A percentile compares a stretch with the other conserved stretches of the same genome.
These are phyloP conservation scores for Cynoglossus semilaevis DNA, from an alignment of 2,113 vertebrate species.

Conservation along the genomic window DNA sequence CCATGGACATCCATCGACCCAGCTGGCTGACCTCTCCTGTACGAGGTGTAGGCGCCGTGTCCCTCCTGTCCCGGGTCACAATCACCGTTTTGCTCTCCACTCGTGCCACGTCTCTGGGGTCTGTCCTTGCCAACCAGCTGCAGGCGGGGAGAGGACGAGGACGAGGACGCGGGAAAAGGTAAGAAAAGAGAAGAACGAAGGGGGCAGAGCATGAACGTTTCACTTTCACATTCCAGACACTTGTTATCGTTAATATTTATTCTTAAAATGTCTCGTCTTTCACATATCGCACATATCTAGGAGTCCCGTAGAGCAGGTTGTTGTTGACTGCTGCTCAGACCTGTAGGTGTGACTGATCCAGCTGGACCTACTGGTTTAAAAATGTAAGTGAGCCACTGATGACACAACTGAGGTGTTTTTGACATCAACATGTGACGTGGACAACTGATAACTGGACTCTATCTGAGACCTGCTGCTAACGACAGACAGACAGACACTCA, in stretches of 20 bases:
- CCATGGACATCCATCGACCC: conserved; percentile 91
- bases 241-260: too few relatives aligned
- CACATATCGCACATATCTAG: not conserved
- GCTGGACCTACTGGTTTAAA: conserved; percentile 13
- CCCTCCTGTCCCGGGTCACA: conserved; percentile 84
- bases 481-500: too few relatives aligned
- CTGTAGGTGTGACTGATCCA: not conserved
- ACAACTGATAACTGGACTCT: too few relatives aligned
- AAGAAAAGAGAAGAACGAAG: too few relatives aligned
- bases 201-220: not conserved
- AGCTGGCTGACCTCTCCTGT: conserved; percentile 84
- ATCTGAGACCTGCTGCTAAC: too few relatives aligned
- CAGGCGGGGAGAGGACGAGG: conserved; percentile 1
- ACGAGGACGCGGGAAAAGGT: too few relatives aligned
- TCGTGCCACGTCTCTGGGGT: conserved; percentile 91
- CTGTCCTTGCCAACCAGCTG: conserved; percentile 94
- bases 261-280: not conserved
- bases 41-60: conserved; percentile 81
- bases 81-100: conserved; percentile 96
- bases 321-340: not conserved
- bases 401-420: not conserved
- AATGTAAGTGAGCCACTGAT: conserved; percentile 1
- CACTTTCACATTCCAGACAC: too few relatives aligned
- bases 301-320: too few relatives aligned
- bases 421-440: not conserved